These are phyloP conservation scores for Amphiduros pacificus DNA, from an alignment of 2,888 invertebrate species.

Conservation along the genomic window DNA sequence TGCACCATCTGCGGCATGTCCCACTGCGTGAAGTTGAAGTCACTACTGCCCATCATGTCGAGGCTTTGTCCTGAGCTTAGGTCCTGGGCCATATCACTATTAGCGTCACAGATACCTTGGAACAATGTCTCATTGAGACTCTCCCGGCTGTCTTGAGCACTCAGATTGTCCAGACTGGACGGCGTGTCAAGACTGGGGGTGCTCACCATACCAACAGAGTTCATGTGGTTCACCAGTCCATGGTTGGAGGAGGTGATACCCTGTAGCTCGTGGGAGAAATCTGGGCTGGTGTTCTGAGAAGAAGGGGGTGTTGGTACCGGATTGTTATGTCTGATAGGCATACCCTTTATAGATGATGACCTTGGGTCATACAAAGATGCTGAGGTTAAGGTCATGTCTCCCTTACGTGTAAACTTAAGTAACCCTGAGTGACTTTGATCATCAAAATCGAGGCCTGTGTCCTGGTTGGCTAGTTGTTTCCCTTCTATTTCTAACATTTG, in stretches of 20 bases:
- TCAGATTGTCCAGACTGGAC: slow-evolving; percentile 15
- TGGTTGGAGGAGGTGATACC: not conserved
- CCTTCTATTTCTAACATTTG: slow-evolving; percentile 5
- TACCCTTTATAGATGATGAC: too few relatives aligned
- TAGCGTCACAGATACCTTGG: slow-evolving; percentile 7
- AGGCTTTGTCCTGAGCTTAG: not conserved
- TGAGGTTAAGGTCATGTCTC: slow-evolving; percentile 13
- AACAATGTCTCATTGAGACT: slow-evolving; percentile 11
- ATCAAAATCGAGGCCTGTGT: not conserved
- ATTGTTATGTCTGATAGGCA: too few relatives aligned
- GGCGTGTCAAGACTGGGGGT: slow-evolving; percentile 13
- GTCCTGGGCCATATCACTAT: slow-evolving; percentile 6
- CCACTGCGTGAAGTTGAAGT: slow-evolving; percentile 10
- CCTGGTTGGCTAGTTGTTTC: not conserved
- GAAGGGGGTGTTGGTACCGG: not conserved
- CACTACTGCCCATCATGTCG: not conserved
- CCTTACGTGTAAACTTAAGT: not conserved
- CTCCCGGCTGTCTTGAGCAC: slow-evolving; percentile 15
- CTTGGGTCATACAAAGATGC: slow-evolving; percentile 1
- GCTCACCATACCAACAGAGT: not conserved
- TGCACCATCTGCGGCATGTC: slow-evolving; percentile 17
- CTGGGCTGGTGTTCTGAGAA: not conserved
- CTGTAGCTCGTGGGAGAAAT: not conserved
- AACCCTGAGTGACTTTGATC: not conserved
- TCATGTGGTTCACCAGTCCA: not conserved